A percentile compares a stretch with the other conserved stretches of the same genome.
Evolutionary conservation across 2,888 invertebrate species (phyloP).

Genomic region (Catocala nupta): DNA sequence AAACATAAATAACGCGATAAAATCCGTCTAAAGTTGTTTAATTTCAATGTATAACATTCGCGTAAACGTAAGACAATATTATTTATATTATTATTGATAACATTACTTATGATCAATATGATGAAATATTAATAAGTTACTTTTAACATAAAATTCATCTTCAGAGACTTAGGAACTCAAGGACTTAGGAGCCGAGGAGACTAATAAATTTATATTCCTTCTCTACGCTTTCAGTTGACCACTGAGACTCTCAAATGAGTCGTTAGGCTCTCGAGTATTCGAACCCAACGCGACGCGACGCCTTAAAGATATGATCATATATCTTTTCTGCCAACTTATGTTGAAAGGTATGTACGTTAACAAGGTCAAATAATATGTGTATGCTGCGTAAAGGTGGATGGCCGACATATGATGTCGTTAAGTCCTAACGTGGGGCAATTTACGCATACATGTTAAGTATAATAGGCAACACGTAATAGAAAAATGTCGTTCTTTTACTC

Average conservation of each 20-base stretch:
- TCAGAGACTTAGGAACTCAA: not conserved
- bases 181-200: no score
- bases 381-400: constrained; percentile 5
- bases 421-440: no score
- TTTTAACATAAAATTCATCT: not conserved
- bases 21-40: no score
- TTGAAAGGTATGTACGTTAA: not conserved
- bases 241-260: not conserved
- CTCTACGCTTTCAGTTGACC: not conserved
- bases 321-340: not conserved
- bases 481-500: no score
- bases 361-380: not conserved
- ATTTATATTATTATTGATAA: no score
- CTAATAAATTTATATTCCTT: not conserved
- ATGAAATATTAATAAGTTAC: not conserved
- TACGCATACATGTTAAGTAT: no score
- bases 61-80: no score
- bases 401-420: not conserved
- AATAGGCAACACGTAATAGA: no score
- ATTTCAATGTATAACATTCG: no score
- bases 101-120: no score
- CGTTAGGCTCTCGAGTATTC: not conserved
- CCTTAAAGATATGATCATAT: not conserved
- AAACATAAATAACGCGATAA: no score
- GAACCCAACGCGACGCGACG: not conserved